Evolutionary conservation across 92 coral and sea anemone species (phyloP), one percentile per base, ranked within the genome.

Genomic region (Siderastrea radians): DNA sequence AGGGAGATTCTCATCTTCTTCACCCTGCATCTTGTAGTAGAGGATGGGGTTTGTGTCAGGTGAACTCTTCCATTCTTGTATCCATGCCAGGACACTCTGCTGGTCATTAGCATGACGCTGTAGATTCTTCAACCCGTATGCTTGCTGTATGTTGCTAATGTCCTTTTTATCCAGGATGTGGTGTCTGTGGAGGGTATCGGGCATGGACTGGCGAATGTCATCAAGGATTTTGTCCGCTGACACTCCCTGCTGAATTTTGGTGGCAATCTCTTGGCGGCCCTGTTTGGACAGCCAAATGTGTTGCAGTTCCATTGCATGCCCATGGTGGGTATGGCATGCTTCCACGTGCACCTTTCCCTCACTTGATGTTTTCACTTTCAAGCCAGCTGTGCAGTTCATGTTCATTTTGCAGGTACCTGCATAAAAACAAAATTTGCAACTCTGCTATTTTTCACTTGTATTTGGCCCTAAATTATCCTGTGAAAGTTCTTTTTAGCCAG

Each of bases 101-200:
- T 91, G 94, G 84, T 91, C 94, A 49, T 91, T 90, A 16, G 77
- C 80, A 68, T 93, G 95, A 9, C 89, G 84, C 58, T 87, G 72
- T 2, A 86, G 64, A 7, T 86, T 49, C 10, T 55, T 68, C 48
- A 93, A 89, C 43, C 89, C 95, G 65, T 67, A 93, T 3, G 93
- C 85, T 17, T 57, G 50, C 43, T 82, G 80, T 43, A 93, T 87
- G 72, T 82, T 93, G 16, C 51, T 60, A 17, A 92, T 19, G 86
- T 92, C 94, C 58, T 92, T 77, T 52, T 53, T 87, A 19, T 78
- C 92, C 5, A 84, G 45, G 38, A 91, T 58, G 75, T 91, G 94
- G 45, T 91, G 86, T n/a, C 89, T 78, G 47, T 87, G 78, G 48
- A 89, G 47, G 15, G 80, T 61, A 3, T 9, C 85, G 47, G 49